Base-by-base conservation (phyloP, 2,888 invertebrate genomes). In the Tachina lurida region DNA sequence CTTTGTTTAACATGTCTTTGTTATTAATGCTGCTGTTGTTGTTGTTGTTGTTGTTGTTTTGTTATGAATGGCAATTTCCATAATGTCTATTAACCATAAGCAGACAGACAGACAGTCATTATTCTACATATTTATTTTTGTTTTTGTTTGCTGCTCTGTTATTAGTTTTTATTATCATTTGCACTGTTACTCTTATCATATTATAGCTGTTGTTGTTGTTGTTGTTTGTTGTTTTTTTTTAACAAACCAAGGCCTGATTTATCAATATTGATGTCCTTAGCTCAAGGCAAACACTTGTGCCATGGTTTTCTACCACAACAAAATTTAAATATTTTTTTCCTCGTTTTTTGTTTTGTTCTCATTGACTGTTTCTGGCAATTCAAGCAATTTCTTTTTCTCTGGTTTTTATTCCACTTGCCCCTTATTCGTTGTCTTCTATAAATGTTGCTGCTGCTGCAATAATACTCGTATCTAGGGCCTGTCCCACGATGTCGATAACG, bases 211-310 rank as follows among this genome's bases (percentile, higher is more conserved):
- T 58, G 47, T 49, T 17, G 60, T 71, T 43, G 45, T n/a, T 68
- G 39, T 45, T 68, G 10, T 74, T 45, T n/a, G n/a, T n/a, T n/a
- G n/a, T n/a, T n/a, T n/a, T n/a, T 62, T 65, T 56, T 63, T 45
- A 31, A 1, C 45, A 60, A 73, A 56, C 82, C 82, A 86, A 83
- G 83, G 83, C 83, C 86, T 82, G 85, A 86, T 82, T 86, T 86
- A 86, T 86, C 86, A 86, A 86, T 86, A 86, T 86, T 83, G 83
- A 86, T 86, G 83, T 79, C 79, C 83, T 83, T 75, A 82, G 82
- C 85, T 78, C 85, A 82, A 86, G 85, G 85, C 85, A 86, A 86
- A 86, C 82, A 86, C 75, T 82, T 85, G 78, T 75, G 74, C 77
- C 74, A 81, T 81, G 78, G 70, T 78, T 82, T 82, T 78, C 75